Base-by-base conservation (phyloP, 1,140 invertebrate species). In the Hylaeus anthracinus region DNA sequence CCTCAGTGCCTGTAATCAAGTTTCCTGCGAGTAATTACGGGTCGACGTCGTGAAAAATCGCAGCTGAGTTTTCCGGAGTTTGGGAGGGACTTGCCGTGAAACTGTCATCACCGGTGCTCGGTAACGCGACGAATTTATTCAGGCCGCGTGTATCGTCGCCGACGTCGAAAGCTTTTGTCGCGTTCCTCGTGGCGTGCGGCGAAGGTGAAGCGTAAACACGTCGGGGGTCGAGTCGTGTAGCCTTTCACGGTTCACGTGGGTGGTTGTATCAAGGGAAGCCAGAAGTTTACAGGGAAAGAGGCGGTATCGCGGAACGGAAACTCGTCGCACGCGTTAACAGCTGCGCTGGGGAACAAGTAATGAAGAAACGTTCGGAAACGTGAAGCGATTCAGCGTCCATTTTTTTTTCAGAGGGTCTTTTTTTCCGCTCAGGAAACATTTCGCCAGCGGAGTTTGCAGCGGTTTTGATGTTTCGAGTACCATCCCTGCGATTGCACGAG, bases 71-170 rank as follows among this genome's bases (percentile, higher is more conserved):
- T 51, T 51, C 4, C 0, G 45, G 45, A 26, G 0, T 26, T 26
- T 45, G 43, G 43, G 43, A 5, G 4, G 12, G 10, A n/a, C 5
- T 53, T 63, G 5, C 69, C 6, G 37, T 2, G 15, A 37, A 41
- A 43, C 1, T 43, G 56, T 43, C n/a, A 48, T 53, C 56, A 43
- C 26, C 63, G 45, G 48, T 37, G 12, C 9, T 3, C 26, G 6
- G 37, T 9, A 60, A 63, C 39, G 67, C 37, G 37, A 53, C 51
- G 26, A 79, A 79, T 79, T 79, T 79, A 79, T 79, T 79, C 70
- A n/a, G 51, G n/a, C 5, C 67, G 48, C n/a, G 39, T 3, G 61
- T 48, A 41, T 79, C 77, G 60, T 73, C 51, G 12, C 3, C 58
- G 5, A 6, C n/a, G 69, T 56, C 61, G 77, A 56, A 48, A 65